A percentile compares a stretch with the other conserved stretches of the same genome.
phyloP scores from a whole-genome alignment of 1,140 invertebrate genomes.

The Dufourea novaeangliae region DNA sequence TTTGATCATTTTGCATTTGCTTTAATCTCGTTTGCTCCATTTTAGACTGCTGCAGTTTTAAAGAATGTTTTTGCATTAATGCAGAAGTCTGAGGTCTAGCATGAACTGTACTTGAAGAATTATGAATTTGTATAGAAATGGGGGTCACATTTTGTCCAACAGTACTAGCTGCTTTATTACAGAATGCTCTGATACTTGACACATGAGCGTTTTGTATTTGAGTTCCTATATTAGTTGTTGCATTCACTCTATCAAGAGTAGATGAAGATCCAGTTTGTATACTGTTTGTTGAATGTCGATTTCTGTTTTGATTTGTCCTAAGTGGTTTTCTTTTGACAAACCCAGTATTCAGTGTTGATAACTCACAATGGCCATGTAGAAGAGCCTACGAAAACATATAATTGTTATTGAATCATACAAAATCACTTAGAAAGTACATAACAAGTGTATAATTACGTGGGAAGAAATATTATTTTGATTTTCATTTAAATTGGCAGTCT shows the following conservation, averaged over 20 bases:
- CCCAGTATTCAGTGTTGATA: conserved; percentile 7
- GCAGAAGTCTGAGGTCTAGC: conserved; percentile 48
- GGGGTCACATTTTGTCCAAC: conserved; percentile 50
- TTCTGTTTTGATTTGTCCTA: conserved; percentile 47
- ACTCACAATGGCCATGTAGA: conserved; percentile 38
- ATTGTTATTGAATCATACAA: conserved; percentile 13
- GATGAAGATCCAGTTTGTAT: conserved; percentile 28
- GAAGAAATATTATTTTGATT: conserved; percentile 57
- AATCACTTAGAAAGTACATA: conserved; percentile 2
- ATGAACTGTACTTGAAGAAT: conserved; percentile 24
- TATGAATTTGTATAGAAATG: conserved; percentile 29
- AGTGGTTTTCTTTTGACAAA: conserved; percentile 40
- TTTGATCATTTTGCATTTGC: conserved; percentile 56
- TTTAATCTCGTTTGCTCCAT: conserved; percentile 70
- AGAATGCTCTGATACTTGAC: conserved; percentile 32
- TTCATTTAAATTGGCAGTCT: conserved; percentile 53
- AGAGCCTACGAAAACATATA: conserved; percentile 32
- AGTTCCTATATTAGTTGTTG: conserved; percentile 27
- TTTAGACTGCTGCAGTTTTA: conserved; percentile 59
- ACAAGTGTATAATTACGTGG: conserved; percentile 38
- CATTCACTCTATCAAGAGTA: conserved; percentile 42
- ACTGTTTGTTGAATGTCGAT: conserved; percentile 31
- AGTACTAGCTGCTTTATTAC: conserved; percentile 43
- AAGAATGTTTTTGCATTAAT: conserved; percentile 46
- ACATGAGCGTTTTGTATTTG: conserved; percentile 46